Evolutionary conservation across 1,140 invertebrate genomes (phyloP).

Genomic region (Cherax destructor): DNA sequence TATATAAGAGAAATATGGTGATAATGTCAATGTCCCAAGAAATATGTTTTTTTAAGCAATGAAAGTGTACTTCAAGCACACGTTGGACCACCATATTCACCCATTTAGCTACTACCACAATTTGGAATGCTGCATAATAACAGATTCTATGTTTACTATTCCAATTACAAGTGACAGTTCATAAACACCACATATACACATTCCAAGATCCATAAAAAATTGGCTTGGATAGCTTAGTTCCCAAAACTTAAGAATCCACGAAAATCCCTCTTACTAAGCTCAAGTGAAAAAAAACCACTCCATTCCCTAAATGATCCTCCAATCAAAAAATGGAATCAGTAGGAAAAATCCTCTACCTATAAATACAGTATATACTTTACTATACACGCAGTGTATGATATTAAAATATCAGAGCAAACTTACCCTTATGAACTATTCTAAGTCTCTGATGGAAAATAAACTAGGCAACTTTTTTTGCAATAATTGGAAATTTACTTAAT

Average conservation of each 20-base stretch:
- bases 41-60: neutral
- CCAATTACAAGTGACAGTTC: neutral
- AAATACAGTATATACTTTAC: conserved; percentile 8
- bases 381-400: conserved; percentile 32
- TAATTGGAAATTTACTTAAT: neutral
- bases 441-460: neutral
- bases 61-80: neutral
- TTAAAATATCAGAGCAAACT: conserved; percentile 25
- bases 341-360: conserved; percentile 24
- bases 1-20: neutral
- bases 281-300: neutral
- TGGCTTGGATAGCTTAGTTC: neutral
- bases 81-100: conserved; percentile 5
- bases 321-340: conserved; percentile 10
- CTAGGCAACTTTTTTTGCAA: neutral
- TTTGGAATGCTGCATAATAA: conserved; percentile 9
- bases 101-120: conserved; percentile 9
- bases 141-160: neutral
- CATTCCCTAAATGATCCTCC: neutral
- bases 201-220: conserved; percentile 3
- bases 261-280: neutral
- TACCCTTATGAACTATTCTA: neutral
- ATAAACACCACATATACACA: neutral
- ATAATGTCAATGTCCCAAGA: neutral
- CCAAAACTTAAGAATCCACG: neutral